Evolutionary conservation across 2,888 invertebrate species (phyloP).

Genomic region (Mesorhabditis spiculigera): DNA sequence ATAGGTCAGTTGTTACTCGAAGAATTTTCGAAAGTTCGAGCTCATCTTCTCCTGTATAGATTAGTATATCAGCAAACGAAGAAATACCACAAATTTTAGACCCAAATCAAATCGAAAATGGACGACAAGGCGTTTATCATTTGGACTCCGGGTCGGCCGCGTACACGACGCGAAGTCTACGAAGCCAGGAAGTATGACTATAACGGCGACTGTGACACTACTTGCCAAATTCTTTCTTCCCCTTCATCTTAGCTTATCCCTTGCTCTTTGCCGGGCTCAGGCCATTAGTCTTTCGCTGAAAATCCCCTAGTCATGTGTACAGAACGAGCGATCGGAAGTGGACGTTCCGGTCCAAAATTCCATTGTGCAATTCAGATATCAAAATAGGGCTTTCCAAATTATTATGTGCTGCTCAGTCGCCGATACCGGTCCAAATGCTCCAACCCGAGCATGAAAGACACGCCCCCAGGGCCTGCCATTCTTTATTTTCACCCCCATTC

Average conservation of each 20-base stretch:
- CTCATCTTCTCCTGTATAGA: not conserved
- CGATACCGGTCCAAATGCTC: too few species aligned
- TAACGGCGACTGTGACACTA: not conserved
- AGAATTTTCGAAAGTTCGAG: not conserved
- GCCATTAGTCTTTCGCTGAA: not conserved
- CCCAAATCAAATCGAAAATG: not conserved
- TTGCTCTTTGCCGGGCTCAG: too few species aligned
- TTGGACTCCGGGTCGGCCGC: not conserved
- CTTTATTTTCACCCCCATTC: too few species aligned
- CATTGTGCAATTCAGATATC: not conserved
- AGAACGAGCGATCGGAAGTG: not conserved
- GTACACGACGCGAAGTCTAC: not conserved
- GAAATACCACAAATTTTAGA: too few species aligned
- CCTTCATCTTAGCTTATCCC: too few species aligned
- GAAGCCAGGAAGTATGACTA: not conserved
- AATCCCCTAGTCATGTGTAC: conserved; percentile 1
- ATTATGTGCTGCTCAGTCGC: too few species aligned
- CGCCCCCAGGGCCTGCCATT: too few species aligned
- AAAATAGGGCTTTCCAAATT: too few species aligned
- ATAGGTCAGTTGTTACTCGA: not conserved
- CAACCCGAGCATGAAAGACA: too few species aligned
- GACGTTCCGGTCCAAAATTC: not conserved
- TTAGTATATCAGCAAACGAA: too few species aligned
- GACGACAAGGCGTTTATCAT: conserved; percentile 4
- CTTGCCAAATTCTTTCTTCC: too few species aligned